Percentiles rank a stretch among this genome's conserved stretches.
These are phyloP conservation scores for Siderastrea radians DNA, from an alignment of 92 coral and sea anemone species.

Conservation along the genomic window DNA sequence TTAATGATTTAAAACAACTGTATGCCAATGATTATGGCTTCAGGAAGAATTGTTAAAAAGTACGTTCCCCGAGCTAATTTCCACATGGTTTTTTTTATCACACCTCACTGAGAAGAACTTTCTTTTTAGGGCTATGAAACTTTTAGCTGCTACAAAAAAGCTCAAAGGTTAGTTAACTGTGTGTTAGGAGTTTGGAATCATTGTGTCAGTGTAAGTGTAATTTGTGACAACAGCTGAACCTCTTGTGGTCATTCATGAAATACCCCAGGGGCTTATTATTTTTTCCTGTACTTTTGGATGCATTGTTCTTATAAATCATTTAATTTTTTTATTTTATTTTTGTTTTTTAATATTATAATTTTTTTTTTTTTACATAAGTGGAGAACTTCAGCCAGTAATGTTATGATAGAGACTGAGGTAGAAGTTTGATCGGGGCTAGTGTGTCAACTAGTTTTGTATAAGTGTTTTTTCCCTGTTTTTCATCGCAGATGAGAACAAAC, in stretches of 20 bases:
- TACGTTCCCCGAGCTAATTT: neutral
- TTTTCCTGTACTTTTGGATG: too few relatives aligned
- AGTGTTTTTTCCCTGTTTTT: neutral
- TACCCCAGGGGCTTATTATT: too few relatives aligned
- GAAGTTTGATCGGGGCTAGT: too few relatives aligned
- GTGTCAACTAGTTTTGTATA: neutral
- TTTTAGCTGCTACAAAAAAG: constrained; percentile 79
- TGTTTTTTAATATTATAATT: too few relatives aligned
- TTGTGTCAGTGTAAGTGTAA: too few relatives aligned
- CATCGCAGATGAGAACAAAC: constrained; percentile 83
- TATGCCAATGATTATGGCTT: neutral
- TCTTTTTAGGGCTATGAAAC: constrained; percentile 78
- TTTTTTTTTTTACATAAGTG: too few relatives aligned
- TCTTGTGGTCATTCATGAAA: too few relatives aligned
- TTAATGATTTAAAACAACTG: neutral
- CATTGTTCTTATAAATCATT: too few relatives aligned
- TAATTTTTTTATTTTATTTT: too few relatives aligned
- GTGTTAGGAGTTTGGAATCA: neutral
- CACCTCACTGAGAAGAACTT: neutral
- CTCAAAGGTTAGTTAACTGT: constrained; percentile 78
- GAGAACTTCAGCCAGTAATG: too few relatives aligned
- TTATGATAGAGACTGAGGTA: too few relatives aligned
- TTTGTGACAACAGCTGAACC: too few relatives aligned
- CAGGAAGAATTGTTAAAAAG: neutral
- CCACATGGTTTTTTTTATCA: neutral